Base-by-base conservation (phyloP, 2,113 vertebrate species). In the Glaucomys volans region DNA sequence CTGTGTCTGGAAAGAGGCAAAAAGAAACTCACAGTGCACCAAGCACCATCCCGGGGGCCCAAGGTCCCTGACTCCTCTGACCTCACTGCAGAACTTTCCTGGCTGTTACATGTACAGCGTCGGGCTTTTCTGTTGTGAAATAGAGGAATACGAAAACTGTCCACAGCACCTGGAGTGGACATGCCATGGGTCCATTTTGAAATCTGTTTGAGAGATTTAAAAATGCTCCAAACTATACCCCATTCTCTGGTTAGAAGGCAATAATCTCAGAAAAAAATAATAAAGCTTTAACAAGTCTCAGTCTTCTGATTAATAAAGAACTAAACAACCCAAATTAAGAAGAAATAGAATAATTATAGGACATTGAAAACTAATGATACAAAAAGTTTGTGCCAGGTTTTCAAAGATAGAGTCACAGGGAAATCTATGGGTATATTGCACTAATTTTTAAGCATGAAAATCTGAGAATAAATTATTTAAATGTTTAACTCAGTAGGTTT, bases 381-480 rank as follows among this genome's bases (percentile, higher is more conserved):
- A 30, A 42, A 75, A 47, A 47, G 7, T 47, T 47, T 47, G 44
- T 47, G 44, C 44, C 44, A 74, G 7, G 32, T 83, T 83, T 32
- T 83, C 76, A 91, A 87, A 94, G 37, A 72, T 18, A 30, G 0
- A 75, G 44, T 71, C 13, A 77, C 28, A 72, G 26, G 42, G 40
- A 71, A 90, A 90, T 76, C 37, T 87, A 42, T 42, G 82, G 76
- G 7, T 52, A 77, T 8, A 52, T 32, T 6, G 12, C 11, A 37
- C 50, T 87, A 35, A 95, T 75, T 91, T 93, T 94, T 76, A 72
- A 87, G 71, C 13, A 94, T 77, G 71, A 67, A 91, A 90, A 77
- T 11, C 44, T 83, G 28, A 64, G 83, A 87, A 57, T 71, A 64
- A 81, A 69, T 89, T 66, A 80, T 28, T 85, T 89, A 69, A 89